These are phyloP conservation scores for Scrobipalpa costella DNA, from an alignment of 2,888 invertebrate genomes.

Conservation along the genomic window DNA sequence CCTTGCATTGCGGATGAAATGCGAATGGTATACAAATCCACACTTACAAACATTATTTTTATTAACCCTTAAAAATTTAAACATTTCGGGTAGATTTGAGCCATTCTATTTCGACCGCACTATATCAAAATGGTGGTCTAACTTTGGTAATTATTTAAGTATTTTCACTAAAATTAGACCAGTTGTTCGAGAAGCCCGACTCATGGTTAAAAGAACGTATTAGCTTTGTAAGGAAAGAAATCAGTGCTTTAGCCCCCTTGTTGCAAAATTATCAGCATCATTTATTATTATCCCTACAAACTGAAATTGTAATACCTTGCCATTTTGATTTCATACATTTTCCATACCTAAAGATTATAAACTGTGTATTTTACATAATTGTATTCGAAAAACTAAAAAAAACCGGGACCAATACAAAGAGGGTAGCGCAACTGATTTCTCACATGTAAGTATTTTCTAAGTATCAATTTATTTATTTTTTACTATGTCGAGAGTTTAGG, in stretches of 20 bases:
- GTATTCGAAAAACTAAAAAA: not conserved
- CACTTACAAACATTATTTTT: not conserved
- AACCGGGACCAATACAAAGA: conserved; percentile 55
- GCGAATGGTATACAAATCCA: not conserved
- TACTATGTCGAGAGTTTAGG: conserved; percentile 63
- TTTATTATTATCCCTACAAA: too few relatives aligned
- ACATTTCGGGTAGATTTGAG: too few relatives aligned
- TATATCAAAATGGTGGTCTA: conserved; percentile 11
- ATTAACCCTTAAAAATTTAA: too few relatives aligned
- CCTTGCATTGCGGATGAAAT: conserved; percentile 2
- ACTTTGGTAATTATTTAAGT: not conserved
- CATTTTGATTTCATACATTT: too few relatives aligned
- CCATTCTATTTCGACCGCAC: conserved; percentile 21
- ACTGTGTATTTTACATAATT: not conserved
- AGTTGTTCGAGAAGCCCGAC: conserved; percentile 60
- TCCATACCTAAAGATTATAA: too few relatives aligned
- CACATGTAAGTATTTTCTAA: conserved; percentile 46
- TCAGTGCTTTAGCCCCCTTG: conserved; percentile 29
- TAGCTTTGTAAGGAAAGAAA: conserved; percentile 48
- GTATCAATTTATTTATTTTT: conserved; percentile 71
- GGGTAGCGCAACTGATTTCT: conserved; percentile 45
- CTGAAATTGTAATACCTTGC: too few relatives aligned
- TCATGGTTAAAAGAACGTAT: conserved; percentile 52
- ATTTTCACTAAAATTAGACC: not conserved
- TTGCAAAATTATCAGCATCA: not conserved